Base-by-base conservation (phyloP, 2,888 invertebrate genomes). In the Ophonus ardosiacus region DNA sequence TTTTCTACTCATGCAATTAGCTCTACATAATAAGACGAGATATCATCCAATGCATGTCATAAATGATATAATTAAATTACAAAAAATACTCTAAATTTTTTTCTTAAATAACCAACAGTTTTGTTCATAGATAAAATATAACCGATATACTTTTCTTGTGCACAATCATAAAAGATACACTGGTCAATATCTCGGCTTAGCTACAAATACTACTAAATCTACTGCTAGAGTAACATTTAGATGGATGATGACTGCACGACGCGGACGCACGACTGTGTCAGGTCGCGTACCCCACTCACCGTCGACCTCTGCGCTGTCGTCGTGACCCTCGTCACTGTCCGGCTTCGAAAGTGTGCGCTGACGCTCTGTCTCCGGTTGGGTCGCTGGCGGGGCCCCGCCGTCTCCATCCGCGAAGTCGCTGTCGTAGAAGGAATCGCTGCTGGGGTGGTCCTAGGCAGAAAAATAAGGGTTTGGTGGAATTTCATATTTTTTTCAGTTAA, bases 371-470 rank as follows among this genome's bases (percentile, higher is more conserved):
- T 91, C 91, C 87, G 88, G 65, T 4, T 51, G 43, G 86, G 88
- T 89, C 85, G 87, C 87, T 85, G 89, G 92, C 65, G 90, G 92
- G 89, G 93, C 95, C 0, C 93, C 94, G 84, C 96, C 96, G 89
- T 93, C 95, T 0, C 94, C 94, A 83, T 96, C 96, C 0, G 96
- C 96, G 88, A 96, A 96, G 90, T 96, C 96, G 88, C 96, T 98
- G 89, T 98, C 98, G 91, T 97, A 97, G 91, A 97, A 97, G 17
- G 97, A 97, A 90, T 97, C 97, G 0, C 97, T 97, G 88, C 96
- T 97, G 0, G 96, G 96, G 90, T 96, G 96, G 89, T 97, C 97
- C 96, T 96, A 88, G 90, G 89, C 51, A 86, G 21, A 63, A 63
- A 1, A 24, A 21, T 7, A 3, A 61, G 2, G 10, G 1, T 65